A percentile compares a stretch with the other conserved stretches of the same genome.
Evolutionary conservation across 2,113 vertebrate species (phyloP).

Genomic region (Callopanchax toddi): DNA sequence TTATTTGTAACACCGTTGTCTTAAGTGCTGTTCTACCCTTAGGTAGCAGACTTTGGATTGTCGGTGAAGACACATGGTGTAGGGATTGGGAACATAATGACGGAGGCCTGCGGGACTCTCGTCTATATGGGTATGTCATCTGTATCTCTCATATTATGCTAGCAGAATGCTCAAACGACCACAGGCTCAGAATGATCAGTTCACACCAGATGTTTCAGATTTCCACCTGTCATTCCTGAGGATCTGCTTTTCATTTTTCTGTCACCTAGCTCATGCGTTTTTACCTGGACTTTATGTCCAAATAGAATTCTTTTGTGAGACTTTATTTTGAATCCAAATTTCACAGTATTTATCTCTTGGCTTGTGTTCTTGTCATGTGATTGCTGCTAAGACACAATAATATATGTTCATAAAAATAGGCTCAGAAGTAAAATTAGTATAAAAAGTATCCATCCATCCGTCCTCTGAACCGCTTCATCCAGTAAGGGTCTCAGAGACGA

Average conservation of each 20-base stretch:
- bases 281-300: neutral
- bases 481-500: no score
- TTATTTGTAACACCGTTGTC: conserved; percentile 31
- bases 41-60: conserved; percentile 90
- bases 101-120: conserved; percentile 85
- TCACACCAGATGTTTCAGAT: neutral
- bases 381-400: neutral
- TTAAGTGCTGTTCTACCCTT: conserved; percentile 34
- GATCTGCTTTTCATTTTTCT: neutral
- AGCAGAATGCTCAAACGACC: conserved; percentile 3
- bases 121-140: conserved; percentile 84
- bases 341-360: neutral
- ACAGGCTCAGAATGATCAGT: conserved; percentile 1
- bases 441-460: no score
- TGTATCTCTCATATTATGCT: conserved; percentile 22
- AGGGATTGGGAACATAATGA: conserved; percentile 83
- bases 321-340: neutral
- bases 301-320: neutral
- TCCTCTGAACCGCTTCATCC: no score
- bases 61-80: conserved; percentile 83
- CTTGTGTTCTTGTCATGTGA: neutral
- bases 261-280: neutral
- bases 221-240: neutral
- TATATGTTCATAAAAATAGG: conserved; percentile 1
- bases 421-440: neutral